phyloP scores from a whole-genome alignment of 2,888 invertebrate genomes.

The Lamellibrachia satsuma region DNA sequence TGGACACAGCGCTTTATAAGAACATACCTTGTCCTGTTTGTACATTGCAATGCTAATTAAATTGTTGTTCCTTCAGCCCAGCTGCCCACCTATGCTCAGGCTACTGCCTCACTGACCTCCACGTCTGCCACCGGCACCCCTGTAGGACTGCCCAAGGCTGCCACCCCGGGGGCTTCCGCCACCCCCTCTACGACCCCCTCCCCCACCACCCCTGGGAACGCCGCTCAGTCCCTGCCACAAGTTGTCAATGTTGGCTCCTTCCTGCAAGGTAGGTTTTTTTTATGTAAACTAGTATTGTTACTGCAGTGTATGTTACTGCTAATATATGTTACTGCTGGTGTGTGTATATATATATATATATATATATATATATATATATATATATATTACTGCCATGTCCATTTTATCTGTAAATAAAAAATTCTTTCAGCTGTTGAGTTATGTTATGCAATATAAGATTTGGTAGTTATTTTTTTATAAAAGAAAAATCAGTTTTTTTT shows the following conservation, averaged over 20 bases:
- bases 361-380: no score
- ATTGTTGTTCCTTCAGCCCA: conserved; percentile 30
- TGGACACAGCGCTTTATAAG: no score
- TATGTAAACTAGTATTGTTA: neutral
- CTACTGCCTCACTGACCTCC: conserved; percentile 28
- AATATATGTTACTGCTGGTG: no score
- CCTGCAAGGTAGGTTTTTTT: conserved; percentile 27
- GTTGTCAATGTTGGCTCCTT: conserved; percentile 23
- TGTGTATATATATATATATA: no score
- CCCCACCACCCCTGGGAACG: conserved; percentile 26
- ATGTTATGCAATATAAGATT: no score
- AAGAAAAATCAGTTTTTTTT: no score
- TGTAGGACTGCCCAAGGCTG: neutral
- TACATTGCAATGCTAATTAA: neutral
- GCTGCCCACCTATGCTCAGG: conserved; percentile 35
- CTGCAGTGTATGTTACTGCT: no score
- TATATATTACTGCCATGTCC: no score
- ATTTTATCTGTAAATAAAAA: no score
- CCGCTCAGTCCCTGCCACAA: conserved; percentile 27
- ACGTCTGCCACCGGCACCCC: conserved; percentile 19
- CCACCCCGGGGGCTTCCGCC: conserved; percentile 18
- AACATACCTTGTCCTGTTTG: no score
- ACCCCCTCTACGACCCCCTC: conserved; percentile 14
- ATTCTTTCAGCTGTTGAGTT: no score
- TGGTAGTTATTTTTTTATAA: no score